Percentiles rank a stretch among this genome's conserved stretches.
Conservation (phyloP, 2,888 invertebrate species). For the Parapristionchus giblindavisi region DNA sequence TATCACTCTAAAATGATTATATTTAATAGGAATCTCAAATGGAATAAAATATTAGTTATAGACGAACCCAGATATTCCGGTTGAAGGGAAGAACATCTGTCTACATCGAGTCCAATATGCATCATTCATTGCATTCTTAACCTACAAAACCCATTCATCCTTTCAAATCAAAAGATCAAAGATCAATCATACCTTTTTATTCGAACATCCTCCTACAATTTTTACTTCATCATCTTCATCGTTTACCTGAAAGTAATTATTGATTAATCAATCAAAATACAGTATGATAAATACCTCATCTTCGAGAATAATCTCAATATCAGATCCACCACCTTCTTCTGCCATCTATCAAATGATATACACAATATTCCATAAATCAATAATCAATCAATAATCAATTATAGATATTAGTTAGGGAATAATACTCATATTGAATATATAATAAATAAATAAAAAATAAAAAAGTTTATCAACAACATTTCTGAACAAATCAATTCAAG, state of each 20-base stretch:
- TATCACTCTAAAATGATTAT: background rate
- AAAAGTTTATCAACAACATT: too few relatives aligned
- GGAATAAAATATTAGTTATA: too few relatives aligned
- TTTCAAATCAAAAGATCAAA: background rate
- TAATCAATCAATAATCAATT: too few relatives aligned
- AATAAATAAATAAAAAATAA: too few relatives aligned
- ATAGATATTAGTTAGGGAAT: too few relatives aligned
- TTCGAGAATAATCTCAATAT: constrained; percentile 6
- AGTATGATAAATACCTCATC: background rate
- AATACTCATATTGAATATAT: too few relatives aligned
- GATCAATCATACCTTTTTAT: background rate
- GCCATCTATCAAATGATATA: constrained; percentile 5
- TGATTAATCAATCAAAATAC: background rate
- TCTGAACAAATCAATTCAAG: too few relatives aligned
- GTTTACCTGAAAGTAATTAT: constrained; percentile 1
- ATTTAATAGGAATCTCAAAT: too few relatives aligned
- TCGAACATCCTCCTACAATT: background rate
- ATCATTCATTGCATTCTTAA: constrained; percentile 27
- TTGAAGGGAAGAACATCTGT: background rate
- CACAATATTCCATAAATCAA: background rate
- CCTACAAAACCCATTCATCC: constrained; percentile 6
- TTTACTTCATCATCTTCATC: background rate
- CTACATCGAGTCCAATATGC: constrained; percentile 13
- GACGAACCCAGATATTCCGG: constrained; percentile 7
- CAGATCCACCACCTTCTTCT: background rate